Percentiles rank a stretch among this genome's conserved stretches.
phyloP scores from a whole-genome alignment of 2,888 invertebrate genomes.

The Diaphora mendica region DNA sequence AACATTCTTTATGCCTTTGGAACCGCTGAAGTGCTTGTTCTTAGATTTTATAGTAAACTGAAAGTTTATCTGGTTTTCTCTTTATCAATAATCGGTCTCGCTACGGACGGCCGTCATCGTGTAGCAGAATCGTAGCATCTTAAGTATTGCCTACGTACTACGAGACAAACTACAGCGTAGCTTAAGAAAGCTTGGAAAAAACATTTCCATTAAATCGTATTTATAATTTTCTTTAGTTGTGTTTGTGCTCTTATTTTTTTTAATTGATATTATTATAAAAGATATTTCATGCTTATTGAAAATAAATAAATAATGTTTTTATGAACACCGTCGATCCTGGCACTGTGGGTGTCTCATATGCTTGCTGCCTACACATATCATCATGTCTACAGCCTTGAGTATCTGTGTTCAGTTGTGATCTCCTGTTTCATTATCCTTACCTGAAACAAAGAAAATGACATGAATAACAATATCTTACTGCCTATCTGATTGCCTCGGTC shows the following conservation, averaged over 20 bases:
- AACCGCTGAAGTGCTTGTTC: not conserved
- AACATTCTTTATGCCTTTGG: not conserved
- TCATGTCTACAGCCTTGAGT: no score
- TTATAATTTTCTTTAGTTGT: no score
- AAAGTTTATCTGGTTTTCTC: not conserved
- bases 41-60: not conserved
- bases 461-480: not conserved
- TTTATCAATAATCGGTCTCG: not conserved
- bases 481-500: no score
- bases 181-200: not conserved
- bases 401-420: not conserved
- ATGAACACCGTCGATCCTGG: not conserved
- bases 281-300: not conserved
- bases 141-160: not conserved
- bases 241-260: no score
- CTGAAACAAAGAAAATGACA: not conserved
- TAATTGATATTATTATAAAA: no score
- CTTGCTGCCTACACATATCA: no score
- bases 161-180: not conserved
- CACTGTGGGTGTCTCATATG: not conserved
- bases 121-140: not conserved
- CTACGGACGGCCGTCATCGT: not conserved
- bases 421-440: not conserved
- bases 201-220: not conserved
- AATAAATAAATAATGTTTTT: not conserved